Base-by-base conservation (phyloP, 2,888 invertebrate species). In the Crepidodera aurea region DNA sequence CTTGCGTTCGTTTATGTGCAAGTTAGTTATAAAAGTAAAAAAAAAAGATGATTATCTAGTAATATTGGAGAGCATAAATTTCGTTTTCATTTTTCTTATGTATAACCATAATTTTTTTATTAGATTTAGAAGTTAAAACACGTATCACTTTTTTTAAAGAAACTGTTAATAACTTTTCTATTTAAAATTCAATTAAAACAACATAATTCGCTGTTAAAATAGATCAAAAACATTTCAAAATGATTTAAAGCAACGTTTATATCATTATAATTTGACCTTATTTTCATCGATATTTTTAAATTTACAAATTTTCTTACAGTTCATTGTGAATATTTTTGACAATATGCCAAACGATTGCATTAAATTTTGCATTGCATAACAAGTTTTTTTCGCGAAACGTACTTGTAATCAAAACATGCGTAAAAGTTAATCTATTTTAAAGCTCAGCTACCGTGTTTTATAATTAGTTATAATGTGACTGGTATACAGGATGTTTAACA, bases 271-370 rank as follows among this genome's bases (percentile, higher is more conserved):
- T 13, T 39, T 15, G 39, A 12, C 16, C 16, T 39, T 39, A 13
- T 39, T 39, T 39, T 39, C 12, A n/a, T 39, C 39, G 39, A 16
- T 16, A 39, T 39, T n/a, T 39, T 39, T 39, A 39, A 39, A 39
- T 39, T 39, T 39, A 39, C 12, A 7, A 39, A 39, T 39, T 39
- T 39, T 39, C 4, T 39, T 16, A 16, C 39, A 16, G 7, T 39
- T 39, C 39, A 39, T 12, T 12, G 39, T 16, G 13, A 39, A 39
- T n/a, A 39, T 39, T 39, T 39, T 39, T 39, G 39, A 39, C 39
- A 16, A 39, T 7, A 12, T 7, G 39, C 39, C 39, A 39, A 39
- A n/a, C 39, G 39, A 39, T 39, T 39, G 39, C 39, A 39, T 39
- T 39, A 39, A 39, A 39, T 39, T 39, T 39, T 16, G 39, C 13